Conservation (phyloP, 2,888 invertebrate genomes). For the Euclidia mi region DNA sequence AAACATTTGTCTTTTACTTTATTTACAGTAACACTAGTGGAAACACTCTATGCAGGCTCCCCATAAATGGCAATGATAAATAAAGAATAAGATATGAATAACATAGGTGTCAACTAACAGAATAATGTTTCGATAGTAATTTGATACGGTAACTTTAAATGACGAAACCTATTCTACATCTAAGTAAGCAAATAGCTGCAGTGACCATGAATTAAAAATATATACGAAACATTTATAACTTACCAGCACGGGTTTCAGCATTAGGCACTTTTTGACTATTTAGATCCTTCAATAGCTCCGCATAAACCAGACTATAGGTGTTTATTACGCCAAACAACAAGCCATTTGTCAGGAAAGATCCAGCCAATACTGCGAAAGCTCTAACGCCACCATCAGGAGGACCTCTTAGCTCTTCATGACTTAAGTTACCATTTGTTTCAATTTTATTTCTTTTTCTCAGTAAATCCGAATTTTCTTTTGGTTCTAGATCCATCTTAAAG, state of each 20-base stretch:
- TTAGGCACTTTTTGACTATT: slow-evolving; percentile 91
- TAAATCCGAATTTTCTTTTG: slow-evolving; percentile 78
- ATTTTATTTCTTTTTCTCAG: slow-evolving; percentile 62
- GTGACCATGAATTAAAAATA: background rate
- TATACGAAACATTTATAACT: slow-evolving; percentile 68
- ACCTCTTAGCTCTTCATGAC: slow-evolving; percentile 61
- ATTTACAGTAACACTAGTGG: too few species aligned
- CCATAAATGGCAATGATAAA: too few species aligned
- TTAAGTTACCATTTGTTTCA: slow-evolving; percentile 64
- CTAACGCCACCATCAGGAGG: slow-evolving; percentile 94
- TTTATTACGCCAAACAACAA: slow-evolving; percentile 97
- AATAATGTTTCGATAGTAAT: slow-evolving; percentile 2
- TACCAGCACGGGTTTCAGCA: slow-evolving; percentile 95
- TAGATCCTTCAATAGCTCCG: slow-evolving; percentile 92
- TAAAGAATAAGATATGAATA: background rate
- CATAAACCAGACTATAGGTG: slow-evolving; percentile 95
- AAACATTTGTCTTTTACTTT: too few species aligned
- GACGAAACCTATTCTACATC: slow-evolving; percentile 10
- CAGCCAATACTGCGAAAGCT: slow-evolving; percentile 95
- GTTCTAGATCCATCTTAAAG: slow-evolving; percentile 69
- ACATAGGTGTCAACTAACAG: background rate
- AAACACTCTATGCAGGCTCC: too few species aligned
- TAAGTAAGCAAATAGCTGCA: slow-evolving; percentile 1
- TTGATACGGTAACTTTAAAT: slow-evolving; percentile 7
- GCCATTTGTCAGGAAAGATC: slow-evolving; percentile 97